These are phyloP conservation scores for Salpingus planirostris DNA, from an alignment of 2,888 invertebrate genomes.

Conservation along the genomic window DNA sequence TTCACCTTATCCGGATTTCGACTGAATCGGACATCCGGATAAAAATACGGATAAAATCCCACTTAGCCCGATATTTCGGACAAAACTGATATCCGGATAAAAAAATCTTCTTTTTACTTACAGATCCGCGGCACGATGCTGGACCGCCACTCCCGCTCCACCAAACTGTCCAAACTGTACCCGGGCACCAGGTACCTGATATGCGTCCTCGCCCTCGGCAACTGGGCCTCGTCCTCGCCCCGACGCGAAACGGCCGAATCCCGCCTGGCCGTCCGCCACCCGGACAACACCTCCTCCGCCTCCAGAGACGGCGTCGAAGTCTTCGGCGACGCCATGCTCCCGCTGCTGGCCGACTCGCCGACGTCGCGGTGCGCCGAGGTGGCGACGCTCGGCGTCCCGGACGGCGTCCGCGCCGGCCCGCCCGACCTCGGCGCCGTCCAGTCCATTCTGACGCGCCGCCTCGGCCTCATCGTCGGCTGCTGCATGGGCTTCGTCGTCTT, in stretches of 20 bases:
- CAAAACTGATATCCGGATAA: too few species aligned
- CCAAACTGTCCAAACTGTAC: conserved; percentile 63
- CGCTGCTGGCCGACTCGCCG: conserved; percentile 58
- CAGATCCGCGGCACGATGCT: conserved; percentile 70
- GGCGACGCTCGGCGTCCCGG: conserved; percentile 63
- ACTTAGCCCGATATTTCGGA: too few species aligned
- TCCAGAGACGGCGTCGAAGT: conserved; percentile 39
- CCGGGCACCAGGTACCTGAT: conserved; percentile 77
- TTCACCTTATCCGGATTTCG: too few species aligned
- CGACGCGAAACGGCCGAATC: conserved; percentile 45
- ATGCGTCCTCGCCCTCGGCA: conserved; percentile 80
- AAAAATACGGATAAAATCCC: too few species aligned
- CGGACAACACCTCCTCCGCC: conserved; percentile 46
- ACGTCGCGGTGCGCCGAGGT: conserved; percentile 71
- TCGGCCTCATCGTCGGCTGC: conserved; percentile 79
- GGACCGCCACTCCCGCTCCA: conserved; percentile 63
- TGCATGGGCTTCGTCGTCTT: conserved; percentile 81
- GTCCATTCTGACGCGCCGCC: conserved; percentile 68
- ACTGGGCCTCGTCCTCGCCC: conserved; percentile 52
- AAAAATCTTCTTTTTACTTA: conserved; percentile 18
- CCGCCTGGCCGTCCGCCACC: conserved; percentile 41
- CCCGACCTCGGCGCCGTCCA: conserved; percentile 45
- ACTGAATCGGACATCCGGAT: too few species aligned
- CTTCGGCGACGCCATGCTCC: conserved; percentile 48
- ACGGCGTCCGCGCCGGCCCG: conserved; percentile 50